A percentile compares a stretch with the other conserved stretches of the same genome.
phyloP scores from a whole-genome alignment of 2,888 invertebrate species.

The Cataglyphis altisquamis region DNA sequence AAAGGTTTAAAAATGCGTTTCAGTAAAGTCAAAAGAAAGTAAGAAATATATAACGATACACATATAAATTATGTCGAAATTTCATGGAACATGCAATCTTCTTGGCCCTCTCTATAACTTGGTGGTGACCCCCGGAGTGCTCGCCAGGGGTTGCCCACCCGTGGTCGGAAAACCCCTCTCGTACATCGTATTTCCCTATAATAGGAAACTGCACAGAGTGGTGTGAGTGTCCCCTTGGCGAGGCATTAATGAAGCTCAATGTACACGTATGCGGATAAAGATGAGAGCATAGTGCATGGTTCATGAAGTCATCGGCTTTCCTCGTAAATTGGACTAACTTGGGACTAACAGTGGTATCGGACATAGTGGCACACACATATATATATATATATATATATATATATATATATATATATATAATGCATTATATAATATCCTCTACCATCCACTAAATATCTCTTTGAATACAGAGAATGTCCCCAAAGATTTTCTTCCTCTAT shows the following conservation, averaged over 20 bases:
- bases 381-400: too few relatives aligned
- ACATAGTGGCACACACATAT: background rate
- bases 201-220: conserved; percentile 20
- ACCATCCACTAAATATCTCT: background rate
- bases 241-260: conserved; percentile 46
- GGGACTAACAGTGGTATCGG: conserved; percentile 41
- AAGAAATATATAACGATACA: conserved; percentile 11
- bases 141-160: conserved; percentile 22
- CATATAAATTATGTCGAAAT: conserved; percentile 22
- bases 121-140: conserved; percentile 10
- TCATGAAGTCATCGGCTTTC: conserved; percentile 44
- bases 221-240: conserved; percentile 38
- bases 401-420: background rate
- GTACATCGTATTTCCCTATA: conserved; percentile 37
- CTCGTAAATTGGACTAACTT: conserved; percentile 50
- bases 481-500: background rate
- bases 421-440: conserved; percentile 24
- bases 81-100: conserved; percentile 24
- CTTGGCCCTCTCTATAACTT: conserved; percentile 8
- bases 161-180: conserved; percentile 31
- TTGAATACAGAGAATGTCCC: background rate
- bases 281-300: conserved; percentile 36
- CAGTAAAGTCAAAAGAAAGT: conserved; percentile 15
- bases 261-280: conserved; percentile 46
- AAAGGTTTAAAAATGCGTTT: background rate